A percentile compares a stretch with the other conserved stretches of the same genome.
Conservation (phyloP, 2,113 vertebrate genomes). For the Bostrychus sinensis region DNA sequence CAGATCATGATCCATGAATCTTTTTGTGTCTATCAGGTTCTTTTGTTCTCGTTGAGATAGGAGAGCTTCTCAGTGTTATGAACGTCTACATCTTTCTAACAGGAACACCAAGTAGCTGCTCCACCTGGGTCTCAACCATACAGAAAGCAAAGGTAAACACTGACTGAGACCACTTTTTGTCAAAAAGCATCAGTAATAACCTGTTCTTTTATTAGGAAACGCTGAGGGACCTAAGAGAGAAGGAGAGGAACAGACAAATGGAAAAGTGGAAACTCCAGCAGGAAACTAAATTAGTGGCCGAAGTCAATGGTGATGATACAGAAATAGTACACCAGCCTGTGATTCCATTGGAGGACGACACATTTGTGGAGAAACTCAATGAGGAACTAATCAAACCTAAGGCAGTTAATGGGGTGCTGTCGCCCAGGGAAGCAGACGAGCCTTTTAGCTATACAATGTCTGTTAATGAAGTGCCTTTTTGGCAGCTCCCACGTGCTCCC, state of each 20-base stretch:
- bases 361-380: slow-evolving; percentile 25
- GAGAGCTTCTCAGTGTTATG: slow-evolving; percentile 72
- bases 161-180: background rate
- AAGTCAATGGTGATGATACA: background rate
- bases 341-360: slow-evolving; percentile 6
- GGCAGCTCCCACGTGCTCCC: background rate
- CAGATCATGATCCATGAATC: background rate
- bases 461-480: background rate
- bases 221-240: slow-evolving; percentile 59
- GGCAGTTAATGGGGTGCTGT: slow-evolving; percentile 38
- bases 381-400: background rate
- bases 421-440: slow-evolving; percentile 1
- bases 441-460: background rate
- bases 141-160: slow-evolving; percentile 69
- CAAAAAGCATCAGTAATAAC: background rate
- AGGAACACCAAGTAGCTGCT: slow-evolving; percentile 65
- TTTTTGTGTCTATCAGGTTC: slow-evolving; percentile 59
- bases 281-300: slow-evolving; percentile 23
- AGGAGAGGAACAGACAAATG: slow-evolving; percentile 44
- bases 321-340: slow-evolving; percentile 28
- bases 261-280: slow-evolving; percentile 33
- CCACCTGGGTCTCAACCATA: slow-evolving; percentile 73
- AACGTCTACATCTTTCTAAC: slow-evolving; percentile 73
- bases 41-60: slow-evolving; percentile 78
- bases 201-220: slow-evolving; percentile 42